phyloP scores from a whole-genome alignment of 2,797 vertebrate species.

The Paratrypauchen microcephalus region DNA sequence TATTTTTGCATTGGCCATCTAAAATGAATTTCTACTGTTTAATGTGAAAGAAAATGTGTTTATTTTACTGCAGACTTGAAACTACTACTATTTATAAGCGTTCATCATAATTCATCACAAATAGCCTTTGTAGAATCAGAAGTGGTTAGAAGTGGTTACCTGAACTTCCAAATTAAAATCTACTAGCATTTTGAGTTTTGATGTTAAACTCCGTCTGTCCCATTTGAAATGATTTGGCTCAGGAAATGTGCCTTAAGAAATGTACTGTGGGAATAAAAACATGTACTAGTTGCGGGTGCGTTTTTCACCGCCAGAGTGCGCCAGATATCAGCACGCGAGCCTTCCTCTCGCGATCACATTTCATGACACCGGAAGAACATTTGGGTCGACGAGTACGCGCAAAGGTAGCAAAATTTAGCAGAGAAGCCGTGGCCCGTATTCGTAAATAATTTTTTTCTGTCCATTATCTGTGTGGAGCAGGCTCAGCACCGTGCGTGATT shows the following conservation, averaged over 20 bases:
- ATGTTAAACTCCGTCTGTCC: too few species aligned
- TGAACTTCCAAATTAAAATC: neutral
- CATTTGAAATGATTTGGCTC: neutral
- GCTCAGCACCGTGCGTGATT: neutral
- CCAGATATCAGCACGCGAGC: neutral
- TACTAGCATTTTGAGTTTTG: neutral
- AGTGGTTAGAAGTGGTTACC: too few species aligned
- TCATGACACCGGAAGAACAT: constrained; percentile 6
- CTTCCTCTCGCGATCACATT: neutral
- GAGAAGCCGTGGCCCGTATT: neutral
- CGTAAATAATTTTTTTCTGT: neutral
- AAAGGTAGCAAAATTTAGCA: constrained; percentile 10
- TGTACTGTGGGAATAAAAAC: neutral
- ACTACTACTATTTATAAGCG: too few species aligned
- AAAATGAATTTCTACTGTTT: too few species aligned
- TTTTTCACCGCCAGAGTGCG: neutral
- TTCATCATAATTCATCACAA: too few species aligned
- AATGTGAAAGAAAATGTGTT: too few species aligned
- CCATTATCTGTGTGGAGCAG: too few species aligned
- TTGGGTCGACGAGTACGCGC: neutral
- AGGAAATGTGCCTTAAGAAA: neutral
- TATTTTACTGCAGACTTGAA: too few species aligned
- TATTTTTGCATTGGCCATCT: too few species aligned
- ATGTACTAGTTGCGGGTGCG: too few species aligned
- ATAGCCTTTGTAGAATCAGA: too few species aligned